These are phyloP conservation scores for Ptilodon capucinus DNA, from an alignment of 2,888 invertebrate genomes.

Conservation along the genomic window DNA sequence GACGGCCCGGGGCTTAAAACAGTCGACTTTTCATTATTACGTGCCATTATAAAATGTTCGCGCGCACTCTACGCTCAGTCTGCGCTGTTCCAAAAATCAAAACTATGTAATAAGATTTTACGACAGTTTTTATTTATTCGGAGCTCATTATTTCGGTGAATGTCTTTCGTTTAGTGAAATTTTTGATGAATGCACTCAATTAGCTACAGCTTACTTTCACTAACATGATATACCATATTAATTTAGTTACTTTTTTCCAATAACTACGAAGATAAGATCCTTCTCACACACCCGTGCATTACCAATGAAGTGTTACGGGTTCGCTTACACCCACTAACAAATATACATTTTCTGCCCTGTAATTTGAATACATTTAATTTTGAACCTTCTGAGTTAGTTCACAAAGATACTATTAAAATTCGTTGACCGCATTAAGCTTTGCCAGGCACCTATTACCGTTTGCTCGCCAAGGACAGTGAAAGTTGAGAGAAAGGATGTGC, in stretches of 20 bases:
- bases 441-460: conserved; percentile 42
- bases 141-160: conserved; percentile 4
- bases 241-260: conserved; percentile 17
- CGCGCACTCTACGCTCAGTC: no score
- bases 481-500: conserved; percentile 74
- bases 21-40: no score
- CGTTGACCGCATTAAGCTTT: conserved; percentile 14
- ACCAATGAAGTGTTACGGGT: conserved; percentile 29
- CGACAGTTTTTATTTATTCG: not conserved
- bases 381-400: conserved; percentile 13
- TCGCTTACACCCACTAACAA: conserved; percentile 21
- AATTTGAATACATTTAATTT: conserved; percentile 13
- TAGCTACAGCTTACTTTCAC: conserved; percentile 29
- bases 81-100: no score
- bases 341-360: conserved; percentile 8
- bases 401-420: conserved; percentile 18
- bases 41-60: no score
- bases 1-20: no score
- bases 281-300: conserved; percentile 24
- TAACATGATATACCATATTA: conserved; percentile 10
- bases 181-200: conserved; percentile 23
- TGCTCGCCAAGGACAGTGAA: conserved; percentile 74
- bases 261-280: conserved; percentile 31
- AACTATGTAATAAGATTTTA: not conserved
- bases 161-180: conserved; percentile 19